Base-by-base conservation (phyloP, 2,797 vertebrate genomes). In the Pelochelys cantorii region DNA sequence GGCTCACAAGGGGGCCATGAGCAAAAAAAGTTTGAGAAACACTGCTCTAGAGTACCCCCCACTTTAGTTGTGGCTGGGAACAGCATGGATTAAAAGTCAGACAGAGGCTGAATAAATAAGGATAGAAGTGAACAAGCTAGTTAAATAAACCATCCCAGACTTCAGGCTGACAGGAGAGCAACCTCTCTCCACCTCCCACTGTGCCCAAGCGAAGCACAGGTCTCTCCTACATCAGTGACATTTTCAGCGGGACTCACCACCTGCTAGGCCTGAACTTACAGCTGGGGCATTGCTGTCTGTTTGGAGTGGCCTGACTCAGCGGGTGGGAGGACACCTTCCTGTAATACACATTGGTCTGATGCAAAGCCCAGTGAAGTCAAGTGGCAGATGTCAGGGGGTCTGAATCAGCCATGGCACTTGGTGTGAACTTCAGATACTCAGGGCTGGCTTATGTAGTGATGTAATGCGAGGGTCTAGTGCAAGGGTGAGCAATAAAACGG, bases 21-120 rank as follows among this genome's bases (percentile, higher is more conserved):
- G 42, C 42, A 48, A 48, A 48, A 48, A 48, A 48, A 48, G 42
- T 48, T 48, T 48, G 42, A 48, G 42, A 14, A 62, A 62, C 29
- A 62, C 29, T 62, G 13, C 29, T 31, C 60, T 68, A 53, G n/a
- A 65, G 91, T 89, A 29, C 42, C 34, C 11, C 81, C 22, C 56
- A 11, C 27, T 94, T 86, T 91, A 79, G 89, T 95, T 93, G 88
- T 84, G 95, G 68, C 52, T 89, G 83, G 62, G 75, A 86, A 71
- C 27, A 92, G 75, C 82, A 77, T 86, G 90, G 92, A 93, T 85
- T 93, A 93, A 84, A 48, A 48, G 42, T 48, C 59, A 42, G 22
- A 52, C 0, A 17, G 89, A 92, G 90, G 95, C 82, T 88, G 95
- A 95, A 94, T 95, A 93, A 96, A 85, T 94, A 94, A 55, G 85